Base-by-base conservation (phyloP, 2,113 vertebrate species). In the Paramisgurnus dabryanus region DNA sequence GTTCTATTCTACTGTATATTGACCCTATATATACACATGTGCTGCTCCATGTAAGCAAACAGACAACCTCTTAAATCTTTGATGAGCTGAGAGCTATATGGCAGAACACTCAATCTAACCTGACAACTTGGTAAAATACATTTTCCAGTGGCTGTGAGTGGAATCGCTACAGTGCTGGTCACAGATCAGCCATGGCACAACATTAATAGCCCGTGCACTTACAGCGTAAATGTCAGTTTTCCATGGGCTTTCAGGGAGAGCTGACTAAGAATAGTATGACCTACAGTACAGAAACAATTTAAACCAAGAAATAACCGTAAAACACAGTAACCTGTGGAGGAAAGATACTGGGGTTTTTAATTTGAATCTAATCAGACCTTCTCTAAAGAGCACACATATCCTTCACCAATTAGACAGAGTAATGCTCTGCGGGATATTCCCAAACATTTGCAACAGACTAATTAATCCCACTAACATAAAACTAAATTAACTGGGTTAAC, bases 111-210 rank as follows among this genome's bases (percentile, higher is more conserved):
- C 74, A 83, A 78, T 85, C 84, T 78, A 63, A 80, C 17, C 11
- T 83, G 84, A 83, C 78, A 81, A 78, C 68, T 74, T 49, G 67
- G 49, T 83, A 60, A 83, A 85, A 81, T 58, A 74, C 55, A 57
- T 76, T 60, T 50, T 64, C 64, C 78, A 17, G 58, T 55, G 68
- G 77, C 53, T 64, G 40, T 11, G 80, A 63, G 58, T 67, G 58
- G 67, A 82, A 85, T 81, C 70, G 45, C 39, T 57, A 57, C 10
- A 39, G 43, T 8, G 58, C 71, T 9, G 64, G 76, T 74, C 76
- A 79, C 78, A 71, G 58, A 71, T 60, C 78, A 71, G 50, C 72
- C 66, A 41, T 64, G 41, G 11, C 41, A 40, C 22, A 34, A 40
- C 72, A 69, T 76, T 50, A 71, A 55, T 65, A 53, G 58, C 34